A percentile compares a stretch with the other conserved stretches of the same genome.
Conservation (phyloP, 2,113 vertebrate species). For the Menura novaehollandiae region DNA sequence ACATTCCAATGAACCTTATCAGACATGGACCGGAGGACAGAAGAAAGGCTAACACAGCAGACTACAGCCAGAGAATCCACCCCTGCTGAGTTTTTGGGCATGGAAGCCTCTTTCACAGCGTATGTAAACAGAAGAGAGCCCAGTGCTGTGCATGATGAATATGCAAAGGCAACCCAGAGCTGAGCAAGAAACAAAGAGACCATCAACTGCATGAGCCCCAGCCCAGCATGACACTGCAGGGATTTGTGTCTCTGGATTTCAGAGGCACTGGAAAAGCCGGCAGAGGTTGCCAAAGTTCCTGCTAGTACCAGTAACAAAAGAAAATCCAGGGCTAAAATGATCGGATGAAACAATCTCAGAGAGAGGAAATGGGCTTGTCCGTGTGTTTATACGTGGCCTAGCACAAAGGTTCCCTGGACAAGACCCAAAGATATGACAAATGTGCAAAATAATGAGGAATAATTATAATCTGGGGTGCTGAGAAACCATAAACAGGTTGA, state of each 20-base stretch:
- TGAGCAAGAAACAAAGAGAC: background rate
- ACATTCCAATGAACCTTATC: background rate
- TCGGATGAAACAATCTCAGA: background rate
- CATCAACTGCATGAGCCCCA: background rate
- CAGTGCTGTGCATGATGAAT: background rate
- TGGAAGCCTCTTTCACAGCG: background rate
- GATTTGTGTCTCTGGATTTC: background rate
- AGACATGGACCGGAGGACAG: background rate
- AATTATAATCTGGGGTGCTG: slow-evolving; percentile 25
- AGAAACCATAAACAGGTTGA: slow-evolving; percentile 24
- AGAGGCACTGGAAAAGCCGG: background rate
- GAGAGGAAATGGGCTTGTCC: background rate
- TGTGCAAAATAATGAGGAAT: slow-evolving; percentile 15
- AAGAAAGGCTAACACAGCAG: background rate
- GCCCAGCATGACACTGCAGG: background rate
- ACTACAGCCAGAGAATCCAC: background rate
- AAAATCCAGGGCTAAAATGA: background rate
- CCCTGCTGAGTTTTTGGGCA: background rate
- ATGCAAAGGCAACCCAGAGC: background rate
- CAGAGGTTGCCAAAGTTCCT: background rate
- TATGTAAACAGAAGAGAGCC: background rate
- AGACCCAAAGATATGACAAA: slow-evolving; percentile 37
- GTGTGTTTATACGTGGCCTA: background rate
- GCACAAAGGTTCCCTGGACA: background rate
- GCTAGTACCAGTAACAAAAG: background rate